Base-by-base conservation (phyloP, 2,113 vertebrate genomes). In the Eolophus roseicapilla region DNA sequence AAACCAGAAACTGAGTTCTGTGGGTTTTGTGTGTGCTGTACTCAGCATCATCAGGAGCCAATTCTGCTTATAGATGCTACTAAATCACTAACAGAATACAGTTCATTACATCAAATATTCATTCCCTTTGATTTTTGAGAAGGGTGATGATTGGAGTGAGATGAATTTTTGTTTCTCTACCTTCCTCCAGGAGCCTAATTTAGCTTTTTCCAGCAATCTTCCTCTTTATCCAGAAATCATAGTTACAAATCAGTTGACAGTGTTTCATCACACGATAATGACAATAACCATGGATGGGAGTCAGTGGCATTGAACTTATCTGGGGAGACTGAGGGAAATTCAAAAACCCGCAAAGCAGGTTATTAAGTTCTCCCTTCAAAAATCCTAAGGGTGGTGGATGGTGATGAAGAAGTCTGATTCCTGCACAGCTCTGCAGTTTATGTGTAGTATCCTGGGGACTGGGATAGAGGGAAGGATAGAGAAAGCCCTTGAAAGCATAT, bases 401-500 rank as follows among this genome's bases (percentile, higher is more conserved):
- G 37, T 62, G 78, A 81, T 67, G 62, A 88, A 68, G 69, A 69
- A 89, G 52, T 62, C 70, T 86, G 27, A 41, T 53, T 93, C 52
- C 29, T 91, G 70, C 63, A 76, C 65, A 91, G 83, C 73, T 78
- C 52, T 65, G 74, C 83, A 71, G 86, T 71, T 96, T 78, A 4
- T 79, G 69, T 84, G 77, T 77, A 43, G 47, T 62, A n/a, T 86
- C 85, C 69, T 73, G 57, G 60, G 94, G 29, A 53, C 25, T 74
- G 31, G 55, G 11, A 31, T 3, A 2, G 29, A 79, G 20, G n/a
- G 37, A 41, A 80, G 50, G 50, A 17, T 17, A 31, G 89, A 78
- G 52, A 57, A 93, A 95, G 87, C 60, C 85, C 90, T 94, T 86
- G 63, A 88, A 93, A 91, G 65, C 63, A 21, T 79, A 69, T 43